Evolutionary conservation across 2,797 vertebrate genomes (phyloP), one percentile per base, ranked within the genome.

Genomic region (Taenioides sp.): DNA sequence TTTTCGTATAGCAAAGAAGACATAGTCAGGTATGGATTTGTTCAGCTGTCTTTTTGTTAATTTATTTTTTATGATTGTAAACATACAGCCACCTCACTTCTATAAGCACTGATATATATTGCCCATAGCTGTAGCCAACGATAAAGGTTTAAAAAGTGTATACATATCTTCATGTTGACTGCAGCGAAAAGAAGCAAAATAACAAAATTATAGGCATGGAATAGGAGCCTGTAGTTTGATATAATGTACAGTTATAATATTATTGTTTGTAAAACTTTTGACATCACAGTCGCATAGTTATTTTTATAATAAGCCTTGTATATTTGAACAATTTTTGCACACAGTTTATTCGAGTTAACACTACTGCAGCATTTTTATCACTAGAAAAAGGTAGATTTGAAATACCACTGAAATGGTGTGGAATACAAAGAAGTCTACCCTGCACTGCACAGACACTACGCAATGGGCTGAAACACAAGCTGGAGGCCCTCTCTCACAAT

Each of bases 401-500:
- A 59, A 28, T 27, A 27, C 54, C 54, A 57, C 25, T 28, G 57
- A 23, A 64, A 22, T 43, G 37, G 11, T n/a, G 37, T 64, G 40
- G 58, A 14, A 27, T 23, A 57, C 50, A 16, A 52, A 40, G 25
- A 61, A 14, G 22, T n/a, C 7, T 37, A 25, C 14, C 7, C 28
- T 6, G n/a, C 22, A 23, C n/a, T 12, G 31, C 28, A 61, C 31
- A 65, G 70, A 83, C 62, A 49, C 63, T 47, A 65, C 40, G 63
- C 37, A 47, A 65, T 49, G n/a, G 61, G 27, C 34, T 58, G 27
- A 67, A 52, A 67, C 50, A 67, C 65, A 67, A 67, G 28, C 65
- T 34, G 31, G 63, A 65, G 23, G 67, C 78, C 77, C 76, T 73
- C 72, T 81, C 70, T 54, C 52, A 54, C 52, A 54, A n/a, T 54